Conservation (phyloP, 2,113 vertebrate genomes). For the Gasterosteus aculeatus region DNA sequence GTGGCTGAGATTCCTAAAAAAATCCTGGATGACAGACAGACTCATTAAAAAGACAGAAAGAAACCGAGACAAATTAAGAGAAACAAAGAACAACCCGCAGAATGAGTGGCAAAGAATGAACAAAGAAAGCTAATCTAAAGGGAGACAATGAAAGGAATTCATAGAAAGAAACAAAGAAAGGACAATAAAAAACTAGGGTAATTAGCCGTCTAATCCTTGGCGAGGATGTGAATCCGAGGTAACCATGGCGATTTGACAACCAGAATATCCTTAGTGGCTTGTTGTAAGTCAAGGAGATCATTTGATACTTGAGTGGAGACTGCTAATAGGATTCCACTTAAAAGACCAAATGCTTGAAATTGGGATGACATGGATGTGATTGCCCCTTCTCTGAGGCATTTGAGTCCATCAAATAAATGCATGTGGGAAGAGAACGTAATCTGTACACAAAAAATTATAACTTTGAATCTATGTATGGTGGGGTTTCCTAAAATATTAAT, state of each 20-base stretch:
- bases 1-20: constrained; percentile 81
- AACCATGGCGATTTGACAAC: constrained; percentile 70
- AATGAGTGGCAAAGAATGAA: constrained; percentile 44
- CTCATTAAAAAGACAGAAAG: constrained; percentile 21
- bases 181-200: constrained; percentile 70
- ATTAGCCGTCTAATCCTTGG: constrained; percentile 74
- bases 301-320: constrained; percentile 60
- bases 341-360: constrained; percentile 49
- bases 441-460: neutral
- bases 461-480: neutral
- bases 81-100: constrained; percentile 55
- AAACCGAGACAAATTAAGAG: constrained; percentile 33
- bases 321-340: constrained; percentile 59
- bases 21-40: constrained; percentile 74
- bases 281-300: constrained; percentile 65
- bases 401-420: constrained; percentile 36
- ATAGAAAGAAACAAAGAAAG: constrained; percentile 54
- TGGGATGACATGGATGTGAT: constrained; percentile 32
- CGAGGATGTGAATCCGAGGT: constrained; percentile 65
- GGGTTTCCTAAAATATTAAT: neutral
- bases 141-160: constrained; percentile 57
- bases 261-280: constrained; percentile 60
- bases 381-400: constrained; percentile 4
- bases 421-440: constrained; percentile 16
- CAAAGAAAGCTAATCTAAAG: constrained; percentile 49